These are phyloP conservation scores for Tyria jacobaeae DNA, from an alignment of 2,888 invertebrate genomes.

Conservation along the genomic window DNA sequence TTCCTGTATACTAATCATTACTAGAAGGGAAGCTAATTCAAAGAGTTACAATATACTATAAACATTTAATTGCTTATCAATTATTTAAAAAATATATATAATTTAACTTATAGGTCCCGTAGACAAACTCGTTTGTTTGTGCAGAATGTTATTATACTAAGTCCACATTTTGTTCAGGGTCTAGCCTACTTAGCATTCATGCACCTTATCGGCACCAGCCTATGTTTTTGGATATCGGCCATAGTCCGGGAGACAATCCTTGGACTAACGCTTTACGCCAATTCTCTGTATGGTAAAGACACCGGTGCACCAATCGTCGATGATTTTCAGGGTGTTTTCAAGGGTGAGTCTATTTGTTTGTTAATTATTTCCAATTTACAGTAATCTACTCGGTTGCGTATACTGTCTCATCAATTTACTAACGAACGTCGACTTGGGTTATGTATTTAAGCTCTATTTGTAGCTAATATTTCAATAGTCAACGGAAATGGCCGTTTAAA, in stretches of 20 bases:
- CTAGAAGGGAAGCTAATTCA: too few species aligned
- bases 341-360: too few species aligned
- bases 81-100: too few species aligned
- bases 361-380: background rate
- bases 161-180: slow-evolving; percentile 65
- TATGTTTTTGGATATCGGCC: slow-evolving; percentile 93
- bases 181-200: slow-evolving; percentile 91
- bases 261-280: slow-evolving; percentile 85
- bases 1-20: too few species aligned
- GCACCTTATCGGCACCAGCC: slow-evolving; percentile 92
- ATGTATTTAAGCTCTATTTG: too few species aligned
- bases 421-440: background rate
- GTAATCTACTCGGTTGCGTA: background rate
- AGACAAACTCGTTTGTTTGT: too few species aligned
- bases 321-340: background rate
- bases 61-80: too few species aligned
- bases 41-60: too few species aligned
- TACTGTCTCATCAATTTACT: background rate
- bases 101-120: too few species aligned
- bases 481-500: too few species aligned
- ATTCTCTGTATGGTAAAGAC: slow-evolving; percentile 58
- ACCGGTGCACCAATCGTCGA: slow-evolving; percentile 39
- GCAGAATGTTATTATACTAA: background rate
- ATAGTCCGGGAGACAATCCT: slow-evolving; percentile 91
- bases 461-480: too few species aligned